Percentiles rank a stretch among this genome's conserved stretches.
Conservation (phyloP, 2,113 vertebrate genomes). For the Dicrurus megarhynchus region DNA sequence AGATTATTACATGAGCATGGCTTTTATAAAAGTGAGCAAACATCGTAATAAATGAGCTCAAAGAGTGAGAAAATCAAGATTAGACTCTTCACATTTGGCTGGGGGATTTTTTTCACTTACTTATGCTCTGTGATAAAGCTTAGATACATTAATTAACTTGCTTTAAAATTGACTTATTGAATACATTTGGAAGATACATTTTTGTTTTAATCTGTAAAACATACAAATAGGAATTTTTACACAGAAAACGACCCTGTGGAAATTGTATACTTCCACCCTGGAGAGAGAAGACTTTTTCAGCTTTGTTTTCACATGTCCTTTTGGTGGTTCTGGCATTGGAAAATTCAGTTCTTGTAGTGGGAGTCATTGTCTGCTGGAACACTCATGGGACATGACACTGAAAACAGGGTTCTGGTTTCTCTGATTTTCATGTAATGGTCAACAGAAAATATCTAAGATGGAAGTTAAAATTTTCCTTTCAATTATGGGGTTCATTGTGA, state of each 20-base stretch:
- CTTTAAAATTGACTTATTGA: neutral
- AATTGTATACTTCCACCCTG: neutral
- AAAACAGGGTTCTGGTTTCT: neutral
- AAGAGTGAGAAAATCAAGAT: neutral
- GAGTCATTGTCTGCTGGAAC: neutral
- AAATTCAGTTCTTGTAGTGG: neutral
- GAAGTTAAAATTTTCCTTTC: neutral
- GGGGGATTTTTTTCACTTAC: neutral
- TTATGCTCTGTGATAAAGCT: neutral
- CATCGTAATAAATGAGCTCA: neutral
- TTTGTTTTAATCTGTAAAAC: neutral
- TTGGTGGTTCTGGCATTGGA: neutral
- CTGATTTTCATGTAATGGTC: neutral
- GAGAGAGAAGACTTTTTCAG: neutral
- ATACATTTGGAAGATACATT: neutral
- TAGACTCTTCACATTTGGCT: neutral
- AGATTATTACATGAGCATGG: neutral
- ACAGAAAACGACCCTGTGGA: neutral
- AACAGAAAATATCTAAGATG: neutral
- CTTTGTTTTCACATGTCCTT: neutral
- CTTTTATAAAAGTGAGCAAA: slow-evolving; percentile 29
- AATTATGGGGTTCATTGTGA: neutral
- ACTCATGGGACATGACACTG: neutral
- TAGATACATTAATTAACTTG: neutral
- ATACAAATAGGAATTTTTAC: neutral